These are phyloP conservation scores for Cryptoprocta ferox DNA, from an alignment of 2,797 vertebrate genomes.

Conservation along the genomic window DNA sequence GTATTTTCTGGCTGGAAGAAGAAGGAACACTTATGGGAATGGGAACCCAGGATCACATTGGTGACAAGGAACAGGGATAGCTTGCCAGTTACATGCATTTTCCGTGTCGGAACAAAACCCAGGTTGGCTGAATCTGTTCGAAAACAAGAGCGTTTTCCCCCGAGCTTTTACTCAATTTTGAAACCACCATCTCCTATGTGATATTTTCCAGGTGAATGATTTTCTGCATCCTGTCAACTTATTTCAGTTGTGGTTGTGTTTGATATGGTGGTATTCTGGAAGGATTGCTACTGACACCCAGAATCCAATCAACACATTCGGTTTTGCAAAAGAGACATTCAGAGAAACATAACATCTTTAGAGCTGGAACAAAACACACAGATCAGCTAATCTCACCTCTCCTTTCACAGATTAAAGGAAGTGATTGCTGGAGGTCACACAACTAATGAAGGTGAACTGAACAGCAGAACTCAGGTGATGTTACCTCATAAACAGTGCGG, in stretches of 20 bases:
- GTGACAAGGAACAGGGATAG: neutral
- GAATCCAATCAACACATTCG: neutral
- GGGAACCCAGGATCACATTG: neutral
- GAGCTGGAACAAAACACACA: neutral
- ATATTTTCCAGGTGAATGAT: neutral
- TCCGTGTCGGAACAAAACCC: neutral
- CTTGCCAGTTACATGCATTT: neutral
- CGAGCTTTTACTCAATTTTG: neutral
- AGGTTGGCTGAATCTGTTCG: neutral
- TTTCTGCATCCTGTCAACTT: neutral
- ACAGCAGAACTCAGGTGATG: neutral
- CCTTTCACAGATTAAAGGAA: neutral
- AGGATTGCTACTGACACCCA: neutral
- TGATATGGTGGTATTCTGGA: neutral
- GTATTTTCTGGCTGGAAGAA: neutral
- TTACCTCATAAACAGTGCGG: neutral
- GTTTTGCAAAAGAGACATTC: neutral
- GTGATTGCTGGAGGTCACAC: neutral
- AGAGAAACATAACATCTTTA: neutral
- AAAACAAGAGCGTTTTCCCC: neutral
- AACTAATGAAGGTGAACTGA: neutral
- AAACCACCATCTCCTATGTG: neutral
- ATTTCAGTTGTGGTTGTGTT: neutral
- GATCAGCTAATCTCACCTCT: neutral
- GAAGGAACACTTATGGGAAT: neutral